Base-by-base conservation (phyloP, 2,113 vertebrate genomes). In the Odontesthes bonariensis region DNA sequence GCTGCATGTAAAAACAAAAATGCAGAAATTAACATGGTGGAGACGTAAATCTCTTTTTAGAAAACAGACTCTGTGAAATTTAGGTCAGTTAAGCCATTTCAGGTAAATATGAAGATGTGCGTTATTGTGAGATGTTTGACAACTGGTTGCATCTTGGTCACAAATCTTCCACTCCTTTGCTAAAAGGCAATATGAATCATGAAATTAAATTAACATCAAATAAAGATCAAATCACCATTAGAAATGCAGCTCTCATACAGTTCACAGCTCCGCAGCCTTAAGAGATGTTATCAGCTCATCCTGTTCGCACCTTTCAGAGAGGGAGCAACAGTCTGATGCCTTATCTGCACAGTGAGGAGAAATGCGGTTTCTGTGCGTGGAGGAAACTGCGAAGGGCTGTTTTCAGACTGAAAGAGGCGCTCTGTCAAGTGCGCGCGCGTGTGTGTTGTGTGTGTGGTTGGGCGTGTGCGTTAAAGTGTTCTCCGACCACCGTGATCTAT, bases 261-360 rank as follows among this genome's bases (percentile, higher is more conserved):
- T 3, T 13, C 17, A 13, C 38, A 14, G 51, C 13, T 14, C 35
- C 54, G 42, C 49, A 20, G 14, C 20, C 13, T 27, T 11, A 2
- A n/a, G 44, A 75, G 80, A 88, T 80, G 14, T 55, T 69, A 80
- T 86, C 86, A 49, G 23, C 20, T 47, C 74, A 86, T 88, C 79
- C 88, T 82, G 85, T 86, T 84, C 68, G 84, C 85, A 86, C 76
- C 53, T 73, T 75, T 81, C 23, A 58, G 14, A 53, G 1, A 64
- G 35, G 59, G 20, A 22, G 4, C 46, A 8, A 53, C 38, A 73
- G 33, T 22, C 20, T 9, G 27, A 58, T 31, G 67, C 12, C 13
- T 71, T 47, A 55, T 75, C 73, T 58, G 69, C 54, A n/a, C 1
- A 49, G 47, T 23, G 44, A 52, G 42, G 67, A 70, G 19, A 63